A percentile compares a stretch with the other conserved stretches of the same genome.
These are phyloP conservation scores for Osmoderma eremita DNA, from an alignment of 2,888 invertebrate species.

Conservation along the genomic window DNA sequence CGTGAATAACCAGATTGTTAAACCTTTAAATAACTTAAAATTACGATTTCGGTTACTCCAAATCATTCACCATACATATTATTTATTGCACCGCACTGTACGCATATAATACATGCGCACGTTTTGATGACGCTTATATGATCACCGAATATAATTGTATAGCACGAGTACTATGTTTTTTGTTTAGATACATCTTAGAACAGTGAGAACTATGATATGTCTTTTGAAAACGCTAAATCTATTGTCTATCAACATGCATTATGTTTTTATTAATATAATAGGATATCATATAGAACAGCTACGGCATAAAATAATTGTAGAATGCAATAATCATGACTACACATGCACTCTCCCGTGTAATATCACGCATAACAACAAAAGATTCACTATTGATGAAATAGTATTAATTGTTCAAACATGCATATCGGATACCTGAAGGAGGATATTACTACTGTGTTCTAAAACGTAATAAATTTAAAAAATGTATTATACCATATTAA, in stretches of 20 bases:
- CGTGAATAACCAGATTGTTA: neutral
- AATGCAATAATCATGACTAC: conserved; percentile 16
- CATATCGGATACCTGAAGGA: conserved; percentile 21
- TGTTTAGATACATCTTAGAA: conserved; percentile 13
- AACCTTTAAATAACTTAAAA: neutral
- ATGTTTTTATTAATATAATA: too few relatives aligned
- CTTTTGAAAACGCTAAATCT: neutral
- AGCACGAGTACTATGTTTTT: too few relatives aligned
- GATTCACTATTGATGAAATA: neutral
- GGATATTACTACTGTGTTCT: conserved; percentile 19
- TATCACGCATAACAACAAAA: conserved; percentile 6
- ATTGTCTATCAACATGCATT: neutral
- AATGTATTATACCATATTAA: neutral
- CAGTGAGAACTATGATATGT: conserved; percentile 2
- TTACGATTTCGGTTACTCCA: neutral
- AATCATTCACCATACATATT: too few relatives aligned
- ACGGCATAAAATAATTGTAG: neutral
- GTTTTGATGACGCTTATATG: too few relatives aligned
- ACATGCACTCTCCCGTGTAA: conserved; percentile 15
- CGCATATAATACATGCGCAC: too few relatives aligned
- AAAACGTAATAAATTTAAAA: neutral
- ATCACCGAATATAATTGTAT: too few relatives aligned
- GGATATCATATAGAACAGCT: too few relatives aligned
- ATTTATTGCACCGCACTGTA: too few relatives aligned
- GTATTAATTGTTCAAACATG: conserved; percentile 1